Evolutionary conservation across 2,797 vertebrate species (phyloP).

Genomic region (Hipposideros larvatus): DNA sequence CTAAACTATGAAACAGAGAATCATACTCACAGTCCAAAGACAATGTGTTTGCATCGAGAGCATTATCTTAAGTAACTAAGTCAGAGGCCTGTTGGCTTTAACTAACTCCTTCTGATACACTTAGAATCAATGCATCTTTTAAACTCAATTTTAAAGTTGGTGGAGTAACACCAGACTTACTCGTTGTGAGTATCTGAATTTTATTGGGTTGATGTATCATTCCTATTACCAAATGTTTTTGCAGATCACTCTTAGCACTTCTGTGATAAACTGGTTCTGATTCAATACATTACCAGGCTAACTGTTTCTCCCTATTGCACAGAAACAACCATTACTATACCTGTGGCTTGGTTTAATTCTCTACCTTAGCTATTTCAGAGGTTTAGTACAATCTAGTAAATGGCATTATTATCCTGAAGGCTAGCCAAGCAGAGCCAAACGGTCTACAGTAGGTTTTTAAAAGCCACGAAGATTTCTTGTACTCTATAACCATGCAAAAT

Average conservation of each 20-base stretch:
- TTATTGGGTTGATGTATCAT: not conserved
- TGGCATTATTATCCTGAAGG: constrained; percentile 12
- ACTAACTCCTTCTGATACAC: not conserved
- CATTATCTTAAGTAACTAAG: not conserved
- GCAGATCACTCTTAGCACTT: not conserved
- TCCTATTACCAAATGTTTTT: not conserved
- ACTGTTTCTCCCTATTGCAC: not conserved
- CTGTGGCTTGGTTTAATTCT: not conserved
- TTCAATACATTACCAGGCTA: not conserved
- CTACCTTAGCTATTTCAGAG: not conserved
- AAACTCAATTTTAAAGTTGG: constrained; percentile 26
- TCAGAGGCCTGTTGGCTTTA: not conserved
- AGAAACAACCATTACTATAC: not conserved
- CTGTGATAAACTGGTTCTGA: not conserved
- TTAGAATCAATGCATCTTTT: not conserved
- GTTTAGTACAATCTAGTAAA: not conserved
- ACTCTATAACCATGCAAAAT: constrained; percentile 60
- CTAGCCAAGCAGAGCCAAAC: not conserved
- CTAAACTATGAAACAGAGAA: not conserved
- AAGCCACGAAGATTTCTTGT: constrained; percentile 20
- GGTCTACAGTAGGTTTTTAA: not conserved
- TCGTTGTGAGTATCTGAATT: not conserved
- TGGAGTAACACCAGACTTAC: not conserved
- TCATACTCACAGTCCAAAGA: not conserved
- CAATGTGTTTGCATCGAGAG: not conserved